phyloP scores from a whole-genome alignment of 2,113 vertebrate species.

The Bos indicus region DNA sequence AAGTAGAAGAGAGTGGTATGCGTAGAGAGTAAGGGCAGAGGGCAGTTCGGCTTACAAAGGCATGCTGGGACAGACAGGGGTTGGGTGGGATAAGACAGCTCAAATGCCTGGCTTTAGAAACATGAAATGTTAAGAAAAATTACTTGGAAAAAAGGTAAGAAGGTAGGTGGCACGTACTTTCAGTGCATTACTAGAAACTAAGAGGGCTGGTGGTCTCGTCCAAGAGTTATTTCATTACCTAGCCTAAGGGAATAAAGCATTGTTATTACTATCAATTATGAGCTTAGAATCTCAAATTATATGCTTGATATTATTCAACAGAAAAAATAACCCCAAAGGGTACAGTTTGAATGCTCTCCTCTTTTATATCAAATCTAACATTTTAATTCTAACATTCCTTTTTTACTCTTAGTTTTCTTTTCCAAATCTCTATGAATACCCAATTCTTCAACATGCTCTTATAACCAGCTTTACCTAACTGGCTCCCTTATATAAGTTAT shows the following conservation, averaged over 20 bases:
- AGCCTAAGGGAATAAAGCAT: background rate
- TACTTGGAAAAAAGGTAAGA: background rate
- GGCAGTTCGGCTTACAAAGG: background rate
- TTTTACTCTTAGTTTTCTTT: background rate
- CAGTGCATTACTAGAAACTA: background rate
- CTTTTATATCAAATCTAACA: background rate
- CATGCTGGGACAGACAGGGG: background rate
- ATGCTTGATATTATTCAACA: background rate
- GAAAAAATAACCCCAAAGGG: background rate
- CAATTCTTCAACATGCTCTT: background rate
- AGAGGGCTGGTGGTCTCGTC: background rate
- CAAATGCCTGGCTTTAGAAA: background rate
- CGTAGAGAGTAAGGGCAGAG: background rate
- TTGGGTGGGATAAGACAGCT: background rate
- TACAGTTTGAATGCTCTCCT: background rate
- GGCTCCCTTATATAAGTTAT: background rate
- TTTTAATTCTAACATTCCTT: background rate
- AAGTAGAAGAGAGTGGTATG: background rate
- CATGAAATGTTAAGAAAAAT: background rate
- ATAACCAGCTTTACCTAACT: background rate
- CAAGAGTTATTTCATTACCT: background rate
- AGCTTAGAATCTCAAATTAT: background rate
- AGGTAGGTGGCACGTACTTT: background rate
- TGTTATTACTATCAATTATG: background rate
- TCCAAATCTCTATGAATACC: background rate